A percentile compares a stretch with the other conserved stretches of the same genome.
phyloP scores from a whole-genome alignment of 1,140 invertebrate genomes.

The Drosophila parabipectinata region DNA sequence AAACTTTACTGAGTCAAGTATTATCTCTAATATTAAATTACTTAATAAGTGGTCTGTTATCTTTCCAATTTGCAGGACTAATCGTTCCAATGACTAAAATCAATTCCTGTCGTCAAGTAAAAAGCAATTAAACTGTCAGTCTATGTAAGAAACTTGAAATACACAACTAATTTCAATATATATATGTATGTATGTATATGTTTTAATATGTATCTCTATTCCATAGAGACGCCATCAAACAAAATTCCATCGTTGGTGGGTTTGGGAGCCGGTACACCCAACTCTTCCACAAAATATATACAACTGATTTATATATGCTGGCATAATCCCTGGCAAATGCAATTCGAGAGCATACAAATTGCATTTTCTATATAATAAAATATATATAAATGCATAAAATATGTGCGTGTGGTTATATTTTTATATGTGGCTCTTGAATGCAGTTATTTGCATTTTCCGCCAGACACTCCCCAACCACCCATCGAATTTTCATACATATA shows the following conservation, averaged over 20 bases:
- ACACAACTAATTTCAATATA: constrained; percentile 43
- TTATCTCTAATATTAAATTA: no score
- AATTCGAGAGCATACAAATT: constrained; percentile 47
- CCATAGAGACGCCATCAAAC: constrained; percentile 37
- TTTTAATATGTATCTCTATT: constrained; percentile 9
- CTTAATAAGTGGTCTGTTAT: neutral
- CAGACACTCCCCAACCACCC: constrained; percentile 24
- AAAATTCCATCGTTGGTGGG: constrained; percentile 30
- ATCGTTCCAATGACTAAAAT: constrained; percentile 15
- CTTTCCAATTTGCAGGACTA: neutral
- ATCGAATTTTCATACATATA: neutral
- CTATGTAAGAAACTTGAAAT: constrained; percentile 30
- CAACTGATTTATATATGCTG: constrained; percentile 26
- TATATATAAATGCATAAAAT: constrained; percentile 31
- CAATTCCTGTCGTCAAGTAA: constrained; percentile 43
- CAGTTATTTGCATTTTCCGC: constrained; percentile 41
- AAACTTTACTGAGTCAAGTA: neutral
- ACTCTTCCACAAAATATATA: constrained; percentile 7
- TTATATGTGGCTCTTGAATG: constrained; percentile 28
- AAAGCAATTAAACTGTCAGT: constrained; percentile 48
- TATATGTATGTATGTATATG: neutral
- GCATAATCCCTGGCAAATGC: constrained; percentile 36
- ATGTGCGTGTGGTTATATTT: constrained; percentile 23
- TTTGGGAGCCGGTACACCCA: constrained; percentile 14
- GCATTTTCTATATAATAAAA: constrained; percentile 25